Conservation (phyloP, 2,888 invertebrate genomes). For the Ommatoiulus sabulosus region DNA sequence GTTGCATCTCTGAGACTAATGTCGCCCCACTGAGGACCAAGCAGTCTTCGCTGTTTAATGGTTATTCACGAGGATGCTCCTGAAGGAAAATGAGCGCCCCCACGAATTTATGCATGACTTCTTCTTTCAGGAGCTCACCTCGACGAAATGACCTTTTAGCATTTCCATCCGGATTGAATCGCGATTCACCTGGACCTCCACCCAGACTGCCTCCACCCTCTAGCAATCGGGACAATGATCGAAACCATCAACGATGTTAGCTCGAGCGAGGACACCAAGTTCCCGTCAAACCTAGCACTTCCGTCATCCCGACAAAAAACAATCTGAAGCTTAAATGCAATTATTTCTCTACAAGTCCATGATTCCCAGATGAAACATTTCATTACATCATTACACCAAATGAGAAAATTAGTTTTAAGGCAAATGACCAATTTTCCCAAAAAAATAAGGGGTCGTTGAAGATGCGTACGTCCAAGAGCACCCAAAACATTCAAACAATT, state of each 20-base stretch:
- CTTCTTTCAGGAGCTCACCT: slow-evolving; percentile 16
- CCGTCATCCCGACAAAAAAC: too few relatives aligned
- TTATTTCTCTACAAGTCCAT: too few relatives aligned
- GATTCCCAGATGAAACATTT: too few relatives aligned
- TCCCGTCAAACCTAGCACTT: too few relatives aligned
- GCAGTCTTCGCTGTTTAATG: not conserved
- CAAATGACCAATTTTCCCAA: too few relatives aligned
- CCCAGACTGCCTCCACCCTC: not conserved
- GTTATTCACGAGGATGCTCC: slow-evolving; percentile 6
- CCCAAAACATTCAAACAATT: not conserved
- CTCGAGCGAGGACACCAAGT: not conserved
- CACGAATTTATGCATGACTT: slow-evolving; percentile 17
- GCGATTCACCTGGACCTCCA: not conserved
- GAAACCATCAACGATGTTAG: not conserved
- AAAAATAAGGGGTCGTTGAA: not conserved
- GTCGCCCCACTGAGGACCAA: slow-evolving; percentile 12
- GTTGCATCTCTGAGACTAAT: not conserved
- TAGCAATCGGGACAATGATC: not conserved
- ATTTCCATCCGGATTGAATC: not conserved
- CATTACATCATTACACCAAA: too few relatives aligned
- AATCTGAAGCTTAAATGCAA: too few relatives aligned
- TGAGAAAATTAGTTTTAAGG: too few relatives aligned
- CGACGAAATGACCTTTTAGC: not conserved
- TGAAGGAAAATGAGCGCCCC: not conserved
- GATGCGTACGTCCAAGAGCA: too few relatives aligned